Conservation (phyloP, 1,140 invertebrate genomes). For the Aethina tumida region DNA sequence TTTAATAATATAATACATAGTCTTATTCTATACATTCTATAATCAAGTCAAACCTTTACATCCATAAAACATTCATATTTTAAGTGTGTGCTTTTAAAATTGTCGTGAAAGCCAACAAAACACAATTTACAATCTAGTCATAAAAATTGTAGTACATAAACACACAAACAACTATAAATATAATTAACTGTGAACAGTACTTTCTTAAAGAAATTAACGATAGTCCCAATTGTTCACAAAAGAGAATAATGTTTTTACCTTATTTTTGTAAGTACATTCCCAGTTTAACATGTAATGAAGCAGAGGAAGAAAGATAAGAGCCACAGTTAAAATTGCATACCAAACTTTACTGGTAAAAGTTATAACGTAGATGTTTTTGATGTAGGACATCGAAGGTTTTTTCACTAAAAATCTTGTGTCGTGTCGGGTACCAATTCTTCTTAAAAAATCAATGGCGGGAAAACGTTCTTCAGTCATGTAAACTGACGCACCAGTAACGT, state of each 20-base stretch:
- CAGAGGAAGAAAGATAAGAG: conserved; percentile 7
- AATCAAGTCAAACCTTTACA: neutral
- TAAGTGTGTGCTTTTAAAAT: neutral
- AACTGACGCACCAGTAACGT: conserved; percentile 14
- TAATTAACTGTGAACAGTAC: neutral
- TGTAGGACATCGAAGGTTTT: conserved; percentile 19
- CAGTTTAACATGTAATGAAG: conserved; percentile 15
- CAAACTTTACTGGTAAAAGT: conserved; percentile 18
- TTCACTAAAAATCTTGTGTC: conserved; percentile 17
- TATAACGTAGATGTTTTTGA: conserved; percentile 21
- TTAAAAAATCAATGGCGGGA: conserved; percentile 11
- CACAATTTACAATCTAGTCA: neutral
- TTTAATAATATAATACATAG: no score
- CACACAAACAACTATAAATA: neutral
- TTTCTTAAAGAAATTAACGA: no score
- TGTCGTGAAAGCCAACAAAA: neutral
- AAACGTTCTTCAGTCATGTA: conserved; percentile 12
- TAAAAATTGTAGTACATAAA: conserved; percentile 1
- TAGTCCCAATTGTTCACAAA: no score
- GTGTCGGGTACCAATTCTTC: conserved; percentile 11
- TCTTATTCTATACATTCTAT: no score
- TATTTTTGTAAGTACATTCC: no score
- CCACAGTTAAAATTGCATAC: conserved; percentile 10
- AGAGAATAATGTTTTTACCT: no score
- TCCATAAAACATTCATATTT: neutral